A percentile compares a stretch with the other conserved stretches of the same genome.
These are phyloP conservation scores for Melanotaenia boesemani DNA, from an alignment of 2,797 vertebrate species.

Conservation along the genomic window DNA sequence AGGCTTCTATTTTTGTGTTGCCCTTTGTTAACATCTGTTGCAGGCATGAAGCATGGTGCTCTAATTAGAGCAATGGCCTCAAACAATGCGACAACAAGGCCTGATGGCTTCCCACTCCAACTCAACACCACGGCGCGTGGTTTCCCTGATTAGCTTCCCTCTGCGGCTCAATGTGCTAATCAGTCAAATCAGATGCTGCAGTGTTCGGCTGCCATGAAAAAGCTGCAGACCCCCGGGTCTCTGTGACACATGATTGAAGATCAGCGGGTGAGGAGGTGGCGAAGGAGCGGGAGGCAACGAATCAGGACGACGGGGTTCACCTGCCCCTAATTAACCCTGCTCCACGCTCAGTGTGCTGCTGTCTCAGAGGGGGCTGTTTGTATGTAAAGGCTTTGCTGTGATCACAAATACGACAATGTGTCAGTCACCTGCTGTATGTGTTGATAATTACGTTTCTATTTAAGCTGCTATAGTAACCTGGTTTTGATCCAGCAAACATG, in stretches of 20 bases:
- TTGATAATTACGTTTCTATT: background rate
- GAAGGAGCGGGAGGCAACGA: background rate
- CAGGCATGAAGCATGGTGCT: constrained; percentile 9
- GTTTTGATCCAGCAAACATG: background rate
- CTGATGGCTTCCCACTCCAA: constrained; percentile 15
- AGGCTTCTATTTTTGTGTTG: constrained; percentile 40
- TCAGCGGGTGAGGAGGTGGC: constrained; percentile 25
- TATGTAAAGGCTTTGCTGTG: constrained; percentile 15
- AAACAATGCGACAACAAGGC: constrained; percentile 26
- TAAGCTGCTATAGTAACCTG: background rate
- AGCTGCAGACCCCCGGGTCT: constrained; percentile 28
- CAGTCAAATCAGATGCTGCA: constrained; percentile 48
- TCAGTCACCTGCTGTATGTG: constrained; percentile 20
- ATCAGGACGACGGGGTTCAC: constrained; percentile 26
- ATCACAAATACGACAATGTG: constrained; percentile 18
- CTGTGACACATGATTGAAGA: constrained; percentile 46
- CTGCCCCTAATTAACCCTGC: constrained; percentile 54
- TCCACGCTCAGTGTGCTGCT: constrained; percentile 20
- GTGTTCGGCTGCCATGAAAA: constrained; percentile 25
- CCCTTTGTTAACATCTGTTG: constrained; percentile 43
- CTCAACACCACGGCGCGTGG: background rate
- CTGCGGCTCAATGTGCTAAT: constrained; percentile 50
- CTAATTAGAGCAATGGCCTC: constrained; percentile 39
- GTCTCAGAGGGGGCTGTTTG: constrained; percentile 27
- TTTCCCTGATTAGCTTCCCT: constrained; percentile 60